Evolutionary conservation across 2,113 vertebrate species (phyloP).

Genomic region (Scomber scombrus): DNA sequence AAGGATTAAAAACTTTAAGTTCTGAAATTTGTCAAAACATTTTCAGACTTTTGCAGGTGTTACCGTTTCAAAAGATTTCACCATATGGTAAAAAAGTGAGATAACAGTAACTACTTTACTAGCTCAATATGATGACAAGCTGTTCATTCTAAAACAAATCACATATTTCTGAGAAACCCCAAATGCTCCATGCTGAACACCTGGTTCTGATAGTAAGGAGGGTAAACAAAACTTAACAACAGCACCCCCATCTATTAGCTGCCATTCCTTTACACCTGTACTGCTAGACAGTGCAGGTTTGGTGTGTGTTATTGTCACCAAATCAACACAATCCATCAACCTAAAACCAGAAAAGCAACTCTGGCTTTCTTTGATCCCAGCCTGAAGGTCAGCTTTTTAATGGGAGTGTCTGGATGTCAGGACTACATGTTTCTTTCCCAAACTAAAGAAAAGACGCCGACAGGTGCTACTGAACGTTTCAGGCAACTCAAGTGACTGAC

Average conservation of each 20-base stretch:
- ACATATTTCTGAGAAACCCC: neutral
- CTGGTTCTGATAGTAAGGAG: neutral
- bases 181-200: neutral
- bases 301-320: neutral
- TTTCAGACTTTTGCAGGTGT: no score
- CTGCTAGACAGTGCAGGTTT: neutral
- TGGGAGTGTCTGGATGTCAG: slow-evolving; percentile 27
- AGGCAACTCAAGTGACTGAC: slow-evolving; percentile 18
- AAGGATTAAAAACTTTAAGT: no score
- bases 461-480: slow-evolving; percentile 59
- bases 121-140: neutral
- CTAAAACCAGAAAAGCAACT: slow-evolving; percentile 1
- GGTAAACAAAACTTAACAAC: neutral
- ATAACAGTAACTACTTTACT: neutral
- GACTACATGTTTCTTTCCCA: neutral
- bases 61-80: no score
- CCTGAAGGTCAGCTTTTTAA: neutral
- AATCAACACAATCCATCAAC: neutral
- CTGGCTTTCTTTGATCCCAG: neutral
- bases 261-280: neutral
- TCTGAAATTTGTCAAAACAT: no score
- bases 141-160: neutral
- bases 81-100: no score
- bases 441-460: slow-evolving; percentile 49
- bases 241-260: neutral